These are phyloP conservation scores for Amblyjoppa proteus DNA, from an alignment of 2,888 invertebrate species.

Conservation along the genomic window DNA sequence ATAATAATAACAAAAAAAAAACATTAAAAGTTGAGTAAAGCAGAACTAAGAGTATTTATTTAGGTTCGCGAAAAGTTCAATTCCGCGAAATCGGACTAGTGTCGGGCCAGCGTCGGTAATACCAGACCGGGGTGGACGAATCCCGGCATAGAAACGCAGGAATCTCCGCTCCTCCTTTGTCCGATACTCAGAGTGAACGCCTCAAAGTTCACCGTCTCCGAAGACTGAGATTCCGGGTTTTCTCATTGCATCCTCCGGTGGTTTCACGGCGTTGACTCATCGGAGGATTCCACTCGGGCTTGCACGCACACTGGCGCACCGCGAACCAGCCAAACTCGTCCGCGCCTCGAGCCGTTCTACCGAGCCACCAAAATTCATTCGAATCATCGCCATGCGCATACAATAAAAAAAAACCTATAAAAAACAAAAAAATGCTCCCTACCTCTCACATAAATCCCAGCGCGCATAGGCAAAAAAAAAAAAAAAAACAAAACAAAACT, in stretches of 20 bases:
- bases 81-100: background rate
- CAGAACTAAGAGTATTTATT: too few species aligned
- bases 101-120: too few species aligned
- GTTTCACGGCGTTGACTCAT: slow-evolving; percentile 30
- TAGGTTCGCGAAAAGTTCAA: background rate
- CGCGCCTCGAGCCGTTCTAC: slow-evolving; percentile 4
- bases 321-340: slow-evolving; percentile 12
- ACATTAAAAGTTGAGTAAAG: too few species aligned
- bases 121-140: background rate
- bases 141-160: background rate
- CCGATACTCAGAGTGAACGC: background rate
- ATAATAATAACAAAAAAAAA: too few species aligned
- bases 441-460: background rate
- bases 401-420: background rate
- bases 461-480: background rate
- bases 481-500: slow-evolving; percentile 32
- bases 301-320: background rate
- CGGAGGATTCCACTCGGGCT: slow-evolving; percentile 15
- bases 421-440: background rate
- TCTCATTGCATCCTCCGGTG: slow-evolving; percentile 12
- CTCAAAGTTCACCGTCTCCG: background rate
- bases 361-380: background rate
- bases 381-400: background rate
- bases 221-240: slow-evolving; percentile 2
- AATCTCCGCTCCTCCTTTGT: slow-evolving; percentile 7